Evolutionary conservation across 92 coral and sea anemone species (phyloP), one percentile per base, ranked within the genome.

Genomic region (Phenganax subtilis): DNA sequence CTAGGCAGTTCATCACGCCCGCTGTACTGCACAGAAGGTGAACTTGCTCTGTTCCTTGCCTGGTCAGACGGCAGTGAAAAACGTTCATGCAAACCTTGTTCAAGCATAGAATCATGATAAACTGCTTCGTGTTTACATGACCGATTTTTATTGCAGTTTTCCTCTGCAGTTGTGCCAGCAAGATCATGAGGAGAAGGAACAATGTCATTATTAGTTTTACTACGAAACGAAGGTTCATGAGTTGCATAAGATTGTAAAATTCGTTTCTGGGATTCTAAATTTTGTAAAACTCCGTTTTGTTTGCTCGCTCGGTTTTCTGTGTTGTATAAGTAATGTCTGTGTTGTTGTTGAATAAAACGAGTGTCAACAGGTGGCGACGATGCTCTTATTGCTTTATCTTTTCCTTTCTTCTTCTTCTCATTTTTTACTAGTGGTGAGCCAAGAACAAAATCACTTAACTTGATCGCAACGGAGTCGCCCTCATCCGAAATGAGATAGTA

Each of bases 381-480:
- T 51, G 57, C 51, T 16, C 51, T 63, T 0, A 25, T 44, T 55
- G 60, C 61, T 27, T 76, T 59, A 58, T 57, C 67, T 44, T 52
- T 57, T 60, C 81, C 69, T 57, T 54, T 76, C 69, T 79, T 69
- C 74, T 37, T 69, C 57, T 55, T 54, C 29, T 52, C 59, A 51
- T 60, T 77, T 47, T 60, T 29, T 14, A 25, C 72, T 57, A 14
- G 8, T 51, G 73, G 57, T 30, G 83, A 79, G 51, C 51, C 74
- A n/a, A 79, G 56, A 79, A n/a, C 74, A n/a, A 79, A 79, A 57
- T 79, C 83, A 15, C 51, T 64, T 29, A 79, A 64, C 56, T 79
- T 63, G 83, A 79, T 53, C n/a, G 83, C 83, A 31, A 79, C 83
- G 7, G 83, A 63, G 51, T 79, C 83, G 16, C 74, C 73, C 6